Base-by-base conservation (phyloP, 2,113 vertebrate genomes). In the Cathartes aura region DNA sequence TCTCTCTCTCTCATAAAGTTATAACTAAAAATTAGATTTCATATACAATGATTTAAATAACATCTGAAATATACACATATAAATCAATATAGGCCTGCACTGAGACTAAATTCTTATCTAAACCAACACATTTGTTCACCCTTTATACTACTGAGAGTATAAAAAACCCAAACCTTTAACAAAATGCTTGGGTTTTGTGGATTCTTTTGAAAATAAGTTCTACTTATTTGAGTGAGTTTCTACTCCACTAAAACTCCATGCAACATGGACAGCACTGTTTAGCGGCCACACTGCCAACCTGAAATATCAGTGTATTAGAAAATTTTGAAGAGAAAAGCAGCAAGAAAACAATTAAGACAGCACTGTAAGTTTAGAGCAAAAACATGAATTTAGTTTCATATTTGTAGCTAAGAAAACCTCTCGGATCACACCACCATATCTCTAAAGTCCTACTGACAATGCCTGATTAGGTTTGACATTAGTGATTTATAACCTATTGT, bases 401-500 rank as follows among this genome's bases (percentile, higher is more conserved):
- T 80, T 24, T 93, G 42, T 32, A 82, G 64, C 53, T 73, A 45
- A 82, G n/a, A 70, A 87, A 55, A 26, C 17, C 66, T 82, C 87
- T 59, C 38, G 36, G 90, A 82, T 90, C 87, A 87, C 62, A 80
- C 58, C 81, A 78, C 16, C 27, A 1, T 4, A 29, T 72, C 92
- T 43, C 84, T 43, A 20, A 93, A 93, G 74, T 9, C 81, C 48
- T 24, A 50, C 86, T 86, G 93, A 93, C 94, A 96, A 76, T 47
- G 91, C n/a, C 91, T 82, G 93, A 93, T 93, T 76, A 97, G 81
- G 56, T 76, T 32, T 43, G 78, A 66, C 94, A 92, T 89, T 59
- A 89, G 96, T 94, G 91, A 97, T 96, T 96, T 85, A 94, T 75
- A 89, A 94, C 93, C 94, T 96, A 93, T 89, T 96, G 94, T 95